Evolutionary conservation across 2,113 vertebrate species (phyloP).

Genomic region (Thryonomys swinderianus): DNA sequence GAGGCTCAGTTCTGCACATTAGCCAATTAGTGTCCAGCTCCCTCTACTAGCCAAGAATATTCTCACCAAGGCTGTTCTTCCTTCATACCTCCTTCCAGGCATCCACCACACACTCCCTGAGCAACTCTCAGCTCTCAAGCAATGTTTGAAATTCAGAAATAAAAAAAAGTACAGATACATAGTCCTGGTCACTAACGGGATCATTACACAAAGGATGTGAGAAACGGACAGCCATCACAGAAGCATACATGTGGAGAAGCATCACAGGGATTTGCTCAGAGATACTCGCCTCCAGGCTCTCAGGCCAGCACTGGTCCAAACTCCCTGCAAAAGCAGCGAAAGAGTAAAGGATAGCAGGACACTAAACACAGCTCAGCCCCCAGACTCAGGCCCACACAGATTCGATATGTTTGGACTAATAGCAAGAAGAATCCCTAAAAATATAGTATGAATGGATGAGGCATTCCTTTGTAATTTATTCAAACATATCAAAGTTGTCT

Average conservation of each 20-base stretch:
- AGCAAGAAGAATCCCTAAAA: slow-evolving; percentile 8
- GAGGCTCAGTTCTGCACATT: rapidly evolving
- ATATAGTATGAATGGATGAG: not conserved
- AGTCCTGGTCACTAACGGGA: not conserved
- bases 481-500: not conserved
- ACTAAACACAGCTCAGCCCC: not conserved
- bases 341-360: not conserved
- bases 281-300: not conserved
- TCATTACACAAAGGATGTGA: not conserved
- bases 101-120: not conserved
- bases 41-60: too few relatives aligned
- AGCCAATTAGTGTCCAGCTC: not conserved
- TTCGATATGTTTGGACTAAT: not conserved
- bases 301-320: not conserved
- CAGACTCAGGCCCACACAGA: too few relatives aligned
- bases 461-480: not conserved
- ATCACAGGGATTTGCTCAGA: not conserved
- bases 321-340: not conserved
- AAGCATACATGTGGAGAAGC: not conserved
- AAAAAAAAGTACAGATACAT: not conserved
- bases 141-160: not conserved
- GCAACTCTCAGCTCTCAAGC: not conserved
- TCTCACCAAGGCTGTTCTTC: not conserved
- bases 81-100: not conserved
- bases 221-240: not conserved